Base-by-base conservation (phyloP, 2,113 vertebrate species). In the Pituophis catenifer region DNA sequence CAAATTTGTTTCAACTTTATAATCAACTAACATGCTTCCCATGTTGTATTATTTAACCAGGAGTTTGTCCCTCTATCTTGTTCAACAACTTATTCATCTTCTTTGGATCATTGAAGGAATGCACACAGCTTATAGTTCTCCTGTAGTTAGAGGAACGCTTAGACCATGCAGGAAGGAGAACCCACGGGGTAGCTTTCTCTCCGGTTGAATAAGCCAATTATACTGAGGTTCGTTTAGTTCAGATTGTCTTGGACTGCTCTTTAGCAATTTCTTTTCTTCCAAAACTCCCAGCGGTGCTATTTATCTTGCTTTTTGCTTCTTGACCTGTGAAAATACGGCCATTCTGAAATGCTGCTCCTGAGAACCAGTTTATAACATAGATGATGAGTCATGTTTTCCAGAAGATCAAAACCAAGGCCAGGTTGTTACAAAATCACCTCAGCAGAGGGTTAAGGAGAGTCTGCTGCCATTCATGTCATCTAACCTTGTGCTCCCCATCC, bases 401-500 rank as follows among this genome's bases (percentile, higher is more conserved):
- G 65, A 50, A 89, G 38, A 53, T 89, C 21, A 52, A n/a, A 85
- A 86, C 24, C 75, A 62, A 33, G n/a, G 44, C 89, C 89, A 48
- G 3, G 48, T 38, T 65, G 11, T 52, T 24, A 44, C 33, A 57
- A 15, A 48, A 10, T 48, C 53, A 50, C 88, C 88, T 85, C n/a
- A 81, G 65, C 75, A 23, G 85, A 86, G 70, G 65, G 70, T 17
- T 44, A 50, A 58, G 54, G 17, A 90, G 38, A 59, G 54, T 90
- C 21, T 54, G 75, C 55, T 81, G 29, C 53, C 85, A 23, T 65
- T 87, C 89, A 55, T 87, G 57, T 48, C 81, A 29, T 54, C 81
- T 90, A 89, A 93, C 92, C 89, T 93, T 93, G 57, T 93, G 92
- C 92, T 93, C 92, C 92, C 81, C 53, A 90, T 90, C 92, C 92